phyloP scores from a whole-genome alignment of 2,888 invertebrate genomes.

The Xestia rhomboidea region DNA sequence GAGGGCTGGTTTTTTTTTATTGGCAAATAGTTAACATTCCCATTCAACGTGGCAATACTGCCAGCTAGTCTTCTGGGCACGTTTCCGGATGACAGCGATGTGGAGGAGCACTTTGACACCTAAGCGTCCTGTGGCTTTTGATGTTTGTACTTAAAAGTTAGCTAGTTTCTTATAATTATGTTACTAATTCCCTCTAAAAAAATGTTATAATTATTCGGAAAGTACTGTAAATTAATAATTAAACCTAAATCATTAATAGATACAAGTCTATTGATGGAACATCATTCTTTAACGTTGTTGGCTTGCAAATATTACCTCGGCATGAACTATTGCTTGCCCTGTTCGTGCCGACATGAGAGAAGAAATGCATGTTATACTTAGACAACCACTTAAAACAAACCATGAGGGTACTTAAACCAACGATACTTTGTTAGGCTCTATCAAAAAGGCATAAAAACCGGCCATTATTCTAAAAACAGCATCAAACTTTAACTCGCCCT shows the following conservation, averaged over 20 bases:
- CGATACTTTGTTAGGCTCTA: constrained; percentile 1
- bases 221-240: no score
- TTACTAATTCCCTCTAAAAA: no score
- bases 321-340: background rate
- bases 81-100: no score
- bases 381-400: background rate
- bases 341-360: background rate
- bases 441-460: constrained; percentile 10
- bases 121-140: no score
- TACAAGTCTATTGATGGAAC: background rate
- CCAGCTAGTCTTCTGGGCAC: background rate
- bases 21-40: background rate
- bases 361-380: background rate
- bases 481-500: constrained; percentile 9
- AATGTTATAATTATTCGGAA: no score
- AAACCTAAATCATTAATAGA: background rate
- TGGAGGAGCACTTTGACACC: no score
- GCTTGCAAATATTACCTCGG: background rate
- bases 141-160: no score
- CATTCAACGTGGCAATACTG: background rate
- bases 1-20: background rate
- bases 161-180: no score
- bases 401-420: constrained; percentile 3
- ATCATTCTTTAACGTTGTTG: background rate
- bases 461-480: constrained; percentile 3